These are phyloP conservation scores for Phoxinus phoxinus DNA, from an alignment of 2,113 vertebrate genomes.

Conservation along the genomic window DNA sequence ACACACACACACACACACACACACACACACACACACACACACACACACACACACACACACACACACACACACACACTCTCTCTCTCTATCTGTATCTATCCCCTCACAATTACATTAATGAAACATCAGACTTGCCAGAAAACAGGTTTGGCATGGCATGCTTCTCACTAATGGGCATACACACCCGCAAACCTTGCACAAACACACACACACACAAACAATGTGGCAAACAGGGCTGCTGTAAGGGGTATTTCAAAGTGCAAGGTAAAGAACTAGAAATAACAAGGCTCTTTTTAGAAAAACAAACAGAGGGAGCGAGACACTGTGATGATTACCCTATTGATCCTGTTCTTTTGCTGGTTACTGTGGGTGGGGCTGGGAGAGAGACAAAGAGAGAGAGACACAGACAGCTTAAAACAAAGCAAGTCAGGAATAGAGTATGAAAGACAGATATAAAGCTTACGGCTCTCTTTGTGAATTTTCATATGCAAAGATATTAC, in stretches of 20 bases:
- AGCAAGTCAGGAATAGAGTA: constrained; percentile 26
- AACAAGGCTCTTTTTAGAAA: constrained; percentile 49
- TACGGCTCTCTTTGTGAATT: not conserved
- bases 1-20: not conserved
- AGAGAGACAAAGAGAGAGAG: not conserved
- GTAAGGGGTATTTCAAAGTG: constrained; percentile 23
- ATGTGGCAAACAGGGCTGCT: not conserved
- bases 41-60: not conserved
- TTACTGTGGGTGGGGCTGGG: not conserved
- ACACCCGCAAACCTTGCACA: constrained; percentile 2
- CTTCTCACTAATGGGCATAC: constrained; percentile 13
- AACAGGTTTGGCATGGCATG: constrained; percentile 47
- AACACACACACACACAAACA: constrained; percentile 4
- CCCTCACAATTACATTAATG: constrained; percentile 43
- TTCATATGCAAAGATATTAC: not conserved
- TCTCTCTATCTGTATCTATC: constrained; percentile 40
- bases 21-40: not conserved
- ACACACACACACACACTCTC: not conserved
- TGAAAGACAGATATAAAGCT: not conserved
- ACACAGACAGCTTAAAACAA: not conserved
- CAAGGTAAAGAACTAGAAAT: constrained; percentile 37
- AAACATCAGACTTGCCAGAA: constrained; percentile 47
- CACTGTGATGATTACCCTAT: constrained; percentile 48
- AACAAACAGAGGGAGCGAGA: constrained; percentile 46
- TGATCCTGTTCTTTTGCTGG: constrained; percentile 34